A percentile compares a stretch with the other conserved stretches of the same genome.
Evolutionary conservation across 2,888 invertebrate genomes (phyloP).

Genomic region (Thera britannica): DNA sequence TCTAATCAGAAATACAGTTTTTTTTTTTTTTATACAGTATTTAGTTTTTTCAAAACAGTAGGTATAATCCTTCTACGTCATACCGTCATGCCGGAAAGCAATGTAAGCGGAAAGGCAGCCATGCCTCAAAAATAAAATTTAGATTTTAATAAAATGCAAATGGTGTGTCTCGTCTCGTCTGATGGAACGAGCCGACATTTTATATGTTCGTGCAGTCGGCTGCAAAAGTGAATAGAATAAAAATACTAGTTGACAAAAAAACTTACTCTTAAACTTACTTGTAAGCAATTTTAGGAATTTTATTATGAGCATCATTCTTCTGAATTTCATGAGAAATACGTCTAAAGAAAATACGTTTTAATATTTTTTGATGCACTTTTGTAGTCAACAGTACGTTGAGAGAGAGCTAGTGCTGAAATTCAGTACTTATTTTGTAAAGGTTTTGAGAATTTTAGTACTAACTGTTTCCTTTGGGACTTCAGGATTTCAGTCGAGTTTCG

Average conservation of each 20-base stretch:
- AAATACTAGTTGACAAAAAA: neutral
- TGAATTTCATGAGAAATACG: too few species aligned
- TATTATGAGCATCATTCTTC: too few species aligned
- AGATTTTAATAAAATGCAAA: slow-evolving; percentile 83
- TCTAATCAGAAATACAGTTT: too few species aligned
- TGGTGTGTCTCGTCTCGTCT: slow-evolving; percentile 61
- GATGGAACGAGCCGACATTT: slow-evolving; percentile 52
- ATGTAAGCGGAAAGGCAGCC: slow-evolving; percentile 45
- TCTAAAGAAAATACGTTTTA: too few species aligned
- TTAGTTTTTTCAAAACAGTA: slow-evolving; percentile 3
- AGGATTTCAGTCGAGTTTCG: slow-evolving; percentile 28
- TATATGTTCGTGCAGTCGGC: slow-evolving; percentile 25
- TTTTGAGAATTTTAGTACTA: slow-evolving; percentile 29
- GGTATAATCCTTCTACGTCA: slow-evolving; percentile 14
- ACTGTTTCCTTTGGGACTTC: slow-evolving; percentile 31
- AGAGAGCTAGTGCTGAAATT: slow-evolving; percentile 26
- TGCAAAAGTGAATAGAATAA: slow-evolving; percentile 2
- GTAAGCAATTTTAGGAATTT: too few species aligned
- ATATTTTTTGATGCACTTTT: slow-evolving; percentile 9
- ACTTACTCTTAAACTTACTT: too few species aligned
- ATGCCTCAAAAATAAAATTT: slow-evolving; percentile 72
- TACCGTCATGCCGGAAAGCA: slow-evolving; percentile 34
- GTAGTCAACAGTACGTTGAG: slow-evolving; percentile 19
- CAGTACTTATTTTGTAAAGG: slow-evolving; percentile 29
- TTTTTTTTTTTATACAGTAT: neutral